A percentile compares a stretch with the other conserved stretches of the same genome.
Conservation (phyloP, 2,797 vertebrate species). For the Myotis myotis region DNA sequence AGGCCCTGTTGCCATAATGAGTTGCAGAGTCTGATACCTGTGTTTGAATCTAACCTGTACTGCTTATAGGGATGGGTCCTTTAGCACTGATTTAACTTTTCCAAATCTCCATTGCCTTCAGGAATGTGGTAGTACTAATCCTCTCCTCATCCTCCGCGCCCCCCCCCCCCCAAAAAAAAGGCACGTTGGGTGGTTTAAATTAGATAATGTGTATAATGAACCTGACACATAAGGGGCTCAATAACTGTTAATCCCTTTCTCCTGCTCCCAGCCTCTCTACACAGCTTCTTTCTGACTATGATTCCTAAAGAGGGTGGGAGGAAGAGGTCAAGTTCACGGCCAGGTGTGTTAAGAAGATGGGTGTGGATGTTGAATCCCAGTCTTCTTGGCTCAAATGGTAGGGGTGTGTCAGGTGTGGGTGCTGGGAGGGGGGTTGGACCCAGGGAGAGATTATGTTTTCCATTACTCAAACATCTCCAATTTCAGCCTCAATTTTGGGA, state of each 20-base stretch:
- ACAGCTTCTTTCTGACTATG: neutral
- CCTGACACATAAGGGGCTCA: neutral
- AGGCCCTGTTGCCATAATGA: neutral
- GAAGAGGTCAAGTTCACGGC: conserved; percentile 49
- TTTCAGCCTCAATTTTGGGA: conserved; percentile 84
- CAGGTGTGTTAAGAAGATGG: conserved; percentile 16
- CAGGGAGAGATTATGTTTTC: conserved; percentile 78
- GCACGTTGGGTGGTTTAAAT: neutral
- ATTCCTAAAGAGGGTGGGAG: neutral
- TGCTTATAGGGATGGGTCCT: neutral
- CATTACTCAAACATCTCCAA: conserved; percentile 82
- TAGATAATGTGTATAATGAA: neutral
- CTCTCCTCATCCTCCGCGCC: too few species aligned
- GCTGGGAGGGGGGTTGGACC: conserved; percentile 1
- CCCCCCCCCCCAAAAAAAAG: neutral
- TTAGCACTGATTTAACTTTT: neutral
- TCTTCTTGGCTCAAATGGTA: neutral
- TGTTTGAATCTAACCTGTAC: neutral
- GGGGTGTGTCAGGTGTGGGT: conserved; percentile 77
- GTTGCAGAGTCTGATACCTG: neutral
- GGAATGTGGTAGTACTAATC: neutral
- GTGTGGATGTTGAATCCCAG: neutral
- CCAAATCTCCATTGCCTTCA: neutral
- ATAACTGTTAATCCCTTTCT: neutral
- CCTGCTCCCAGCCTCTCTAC: neutral